Percentiles rank a stretch among this genome's conserved stretches.
These are phyloP conservation scores for Tiphia femorata DNA, from an alignment of 2,888 invertebrate genomes.

Conservation along the genomic window DNA sequence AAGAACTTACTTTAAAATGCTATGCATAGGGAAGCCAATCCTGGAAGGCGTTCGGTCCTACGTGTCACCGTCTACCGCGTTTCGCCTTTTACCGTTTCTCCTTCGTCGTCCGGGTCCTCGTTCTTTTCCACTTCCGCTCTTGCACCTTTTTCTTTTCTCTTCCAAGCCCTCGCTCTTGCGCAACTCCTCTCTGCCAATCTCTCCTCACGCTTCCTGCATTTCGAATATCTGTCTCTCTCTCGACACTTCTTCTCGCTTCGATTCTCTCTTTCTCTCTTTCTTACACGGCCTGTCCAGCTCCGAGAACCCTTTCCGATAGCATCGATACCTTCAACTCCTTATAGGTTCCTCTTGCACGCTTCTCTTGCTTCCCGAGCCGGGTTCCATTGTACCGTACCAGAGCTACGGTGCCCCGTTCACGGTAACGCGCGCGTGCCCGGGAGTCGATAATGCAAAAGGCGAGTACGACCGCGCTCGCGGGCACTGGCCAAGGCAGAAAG, in stretches of 20 bases:
- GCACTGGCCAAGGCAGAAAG: no score
- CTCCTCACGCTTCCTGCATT: neutral
- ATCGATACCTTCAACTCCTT: no score
- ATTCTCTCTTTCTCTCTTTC: no score
- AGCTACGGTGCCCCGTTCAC: neutral
- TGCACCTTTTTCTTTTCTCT: neutral
- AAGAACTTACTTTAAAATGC: constrained; percentile 63
- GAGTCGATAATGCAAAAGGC: no score
- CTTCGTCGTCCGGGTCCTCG: neutral
- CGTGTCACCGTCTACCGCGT: constrained; percentile 6
- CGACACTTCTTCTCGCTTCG: neutral
- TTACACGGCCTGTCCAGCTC: no score
- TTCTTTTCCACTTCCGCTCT: neutral
- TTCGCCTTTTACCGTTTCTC: neutral
- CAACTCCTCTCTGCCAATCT: constrained; percentile 2
- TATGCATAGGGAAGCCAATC: constrained; percentile 62
- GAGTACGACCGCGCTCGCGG: no score
- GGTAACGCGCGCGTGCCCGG: neutral
- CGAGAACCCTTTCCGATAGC: no score
- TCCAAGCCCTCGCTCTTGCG: constrained; percentile 37
- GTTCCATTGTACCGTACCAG: no score
- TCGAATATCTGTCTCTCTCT: neutral
- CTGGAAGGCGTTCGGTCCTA: constrained; percentile 31
- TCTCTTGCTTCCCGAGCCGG: no score
- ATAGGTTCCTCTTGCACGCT: no score